phyloP scores from a whole-genome alignment of 2,797 vertebrate species.

The Lagocephalus sceleratus region DNA sequence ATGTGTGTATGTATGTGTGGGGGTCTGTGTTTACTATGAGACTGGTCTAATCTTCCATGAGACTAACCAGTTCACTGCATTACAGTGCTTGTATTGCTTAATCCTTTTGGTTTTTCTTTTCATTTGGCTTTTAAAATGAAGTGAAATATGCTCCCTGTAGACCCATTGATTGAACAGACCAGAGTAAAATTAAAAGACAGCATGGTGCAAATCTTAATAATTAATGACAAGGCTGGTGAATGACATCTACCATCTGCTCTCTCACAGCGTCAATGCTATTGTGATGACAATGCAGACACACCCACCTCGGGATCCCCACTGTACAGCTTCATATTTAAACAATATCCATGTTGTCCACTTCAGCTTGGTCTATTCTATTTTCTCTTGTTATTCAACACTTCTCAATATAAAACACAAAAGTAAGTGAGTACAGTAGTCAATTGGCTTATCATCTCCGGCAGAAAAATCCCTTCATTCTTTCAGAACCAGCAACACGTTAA shows the following conservation, averaged over 20 bases:
- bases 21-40: conserved; percentile 23
- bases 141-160: not conserved
- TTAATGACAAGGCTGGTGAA: conserved; percentile 60
- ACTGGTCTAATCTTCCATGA: conserved; percentile 43
- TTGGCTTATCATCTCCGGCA: conserved; percentile 37
- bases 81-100: not conserved
- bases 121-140: not conserved
- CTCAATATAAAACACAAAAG: conserved; percentile 25
- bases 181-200: conserved; percentile 43
- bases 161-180: conserved; percentile 24
- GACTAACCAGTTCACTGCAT: conserved; percentile 22
- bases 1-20: conserved; percentile 11
- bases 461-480: conserved; percentile 50
- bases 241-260: conserved; percentile 72
- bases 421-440: conserved; percentile 10
- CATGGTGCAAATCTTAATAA: conserved; percentile 65
- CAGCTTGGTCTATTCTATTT: not conserved
- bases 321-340: conserved; percentile 17
- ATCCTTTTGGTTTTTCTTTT: not conserved
- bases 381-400: conserved; percentile 4
- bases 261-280: conserved; percentile 31
- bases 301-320: conserved; percentile 60
- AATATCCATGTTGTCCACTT: conserved; percentile 18
- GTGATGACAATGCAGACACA: conserved; percentile 57
- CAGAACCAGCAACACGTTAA: conserved; percentile 36